phyloP scores from a whole-genome alignment of 2,113 vertebrate species.

The Lynx canadensis region DNA sequence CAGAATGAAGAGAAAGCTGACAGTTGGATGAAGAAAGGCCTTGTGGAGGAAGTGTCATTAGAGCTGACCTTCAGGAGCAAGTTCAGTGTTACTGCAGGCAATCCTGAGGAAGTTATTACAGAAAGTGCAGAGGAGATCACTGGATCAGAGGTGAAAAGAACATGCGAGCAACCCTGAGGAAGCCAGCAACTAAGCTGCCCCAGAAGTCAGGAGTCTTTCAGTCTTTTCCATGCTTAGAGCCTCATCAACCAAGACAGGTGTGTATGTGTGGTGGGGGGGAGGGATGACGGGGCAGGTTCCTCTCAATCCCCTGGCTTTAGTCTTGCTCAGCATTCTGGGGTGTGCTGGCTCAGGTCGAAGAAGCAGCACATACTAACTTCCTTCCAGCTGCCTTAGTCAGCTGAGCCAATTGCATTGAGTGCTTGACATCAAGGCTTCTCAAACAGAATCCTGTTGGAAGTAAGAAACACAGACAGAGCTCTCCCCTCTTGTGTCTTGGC shows the following conservation, averaged over 20 bases:
- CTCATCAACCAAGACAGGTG: background rate
- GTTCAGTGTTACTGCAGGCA: background rate
- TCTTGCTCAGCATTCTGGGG: background rate
- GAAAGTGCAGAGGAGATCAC: background rate
- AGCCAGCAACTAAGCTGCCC: background rate
- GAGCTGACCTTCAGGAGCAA: background rate
- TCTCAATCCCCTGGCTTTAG: background rate
- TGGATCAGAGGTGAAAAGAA: background rate
- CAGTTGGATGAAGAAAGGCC: background rate
- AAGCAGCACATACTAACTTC: background rate
- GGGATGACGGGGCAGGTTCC: background rate
- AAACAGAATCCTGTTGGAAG: background rate
- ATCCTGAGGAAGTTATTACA: background rate
- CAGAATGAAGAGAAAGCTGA: background rate
- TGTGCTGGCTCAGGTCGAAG: background rate
- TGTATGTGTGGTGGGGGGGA: accelerated
- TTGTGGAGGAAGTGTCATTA: background rate
- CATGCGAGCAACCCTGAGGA: background rate
- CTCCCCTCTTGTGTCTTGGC: too few species aligned
- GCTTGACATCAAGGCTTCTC: background rate
- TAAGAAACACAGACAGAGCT: background rate
- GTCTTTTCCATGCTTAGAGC: background rate
- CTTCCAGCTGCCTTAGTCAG: background rate
- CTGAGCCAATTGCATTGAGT: background rate
- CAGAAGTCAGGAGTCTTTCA: background rate